These are phyloP conservation scores for Platysternon megacephalum DNA, from an alignment of 2,113 vertebrate species.

Conservation along the genomic window DNA sequence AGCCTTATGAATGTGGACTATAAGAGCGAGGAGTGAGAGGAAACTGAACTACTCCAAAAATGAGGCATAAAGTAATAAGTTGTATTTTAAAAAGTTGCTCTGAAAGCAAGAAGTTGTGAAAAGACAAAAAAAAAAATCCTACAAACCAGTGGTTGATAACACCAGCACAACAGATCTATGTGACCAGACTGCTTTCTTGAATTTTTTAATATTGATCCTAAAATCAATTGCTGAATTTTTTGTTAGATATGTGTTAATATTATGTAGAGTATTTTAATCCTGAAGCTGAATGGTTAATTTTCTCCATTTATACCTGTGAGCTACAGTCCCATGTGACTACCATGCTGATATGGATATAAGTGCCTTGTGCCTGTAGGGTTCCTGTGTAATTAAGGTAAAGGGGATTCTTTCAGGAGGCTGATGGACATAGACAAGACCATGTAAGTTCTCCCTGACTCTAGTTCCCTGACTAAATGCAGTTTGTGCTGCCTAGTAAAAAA, in stretches of 20 bases:
- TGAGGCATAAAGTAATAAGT: background rate
- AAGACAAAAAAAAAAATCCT: background rate
- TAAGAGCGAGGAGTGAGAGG: background rate
- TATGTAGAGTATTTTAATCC: background rate
- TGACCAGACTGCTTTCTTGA: background rate
- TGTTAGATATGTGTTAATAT: background rate
- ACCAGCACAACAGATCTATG: background rate
- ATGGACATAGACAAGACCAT: background rate
- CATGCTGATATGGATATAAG: background rate
- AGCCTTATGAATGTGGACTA: background rate
- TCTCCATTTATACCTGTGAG: background rate
- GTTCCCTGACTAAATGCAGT: background rate
- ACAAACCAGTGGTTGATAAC: background rate
- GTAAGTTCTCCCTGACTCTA: accelerated
- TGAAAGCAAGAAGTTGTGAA: background rate
- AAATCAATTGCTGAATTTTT: background rate
- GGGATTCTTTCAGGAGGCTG: background rate
- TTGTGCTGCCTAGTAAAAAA: background rate
- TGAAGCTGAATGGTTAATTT: background rate
- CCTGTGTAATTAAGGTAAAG: background rate
- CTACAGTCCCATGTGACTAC: background rate
- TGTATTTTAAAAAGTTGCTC: background rate
- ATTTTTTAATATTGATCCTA: background rate
- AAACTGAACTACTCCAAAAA: background rate
- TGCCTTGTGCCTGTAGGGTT: background rate